A percentile compares a stretch with the other conserved stretches of the same genome.
Evolutionary conservation across 2,113 vertebrate genomes (phyloP).

Genomic region (Scytalopus superciliaris): DNA sequence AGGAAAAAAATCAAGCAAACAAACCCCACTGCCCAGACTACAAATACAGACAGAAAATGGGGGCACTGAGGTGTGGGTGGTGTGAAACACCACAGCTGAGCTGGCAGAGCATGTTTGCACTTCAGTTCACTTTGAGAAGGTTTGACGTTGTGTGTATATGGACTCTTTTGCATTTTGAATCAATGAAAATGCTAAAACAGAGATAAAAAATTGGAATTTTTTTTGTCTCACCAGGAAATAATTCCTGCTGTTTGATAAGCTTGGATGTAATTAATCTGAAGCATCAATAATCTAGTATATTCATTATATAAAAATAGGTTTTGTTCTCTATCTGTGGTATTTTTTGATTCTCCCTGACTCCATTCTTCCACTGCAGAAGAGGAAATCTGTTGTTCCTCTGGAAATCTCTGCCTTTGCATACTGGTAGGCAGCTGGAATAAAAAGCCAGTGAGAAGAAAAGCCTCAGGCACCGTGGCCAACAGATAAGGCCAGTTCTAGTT

Average conservation of each 20-base stretch:
- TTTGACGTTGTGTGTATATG: not conserved
- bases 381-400: not conserved
- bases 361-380: not conserved
- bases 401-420: not conserved
- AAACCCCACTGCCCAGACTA: not conserved
- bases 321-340: not conserved
- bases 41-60: not conserved
- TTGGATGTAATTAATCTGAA: not conserved
- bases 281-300: not conserved
- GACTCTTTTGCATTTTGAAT: constrained; percentile 13
- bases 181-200: not conserved
- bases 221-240: not conserved
- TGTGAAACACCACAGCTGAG: not conserved
- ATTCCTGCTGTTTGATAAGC: not conserved
- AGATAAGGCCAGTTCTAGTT: not conserved
- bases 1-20: not conserved
- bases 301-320: not conserved
- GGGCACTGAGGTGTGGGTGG: not conserved
- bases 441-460: constrained; percentile 11
- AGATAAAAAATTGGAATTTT: not conserved
- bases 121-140: not conserved
- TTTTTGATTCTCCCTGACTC: not conserved
- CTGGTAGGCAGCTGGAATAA: not conserved
- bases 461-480: not conserved
- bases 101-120: not conserved